Evolutionary conservation across 2,888 invertebrate genomes (phyloP).

Genomic region (Xanthia togata): DNA sequence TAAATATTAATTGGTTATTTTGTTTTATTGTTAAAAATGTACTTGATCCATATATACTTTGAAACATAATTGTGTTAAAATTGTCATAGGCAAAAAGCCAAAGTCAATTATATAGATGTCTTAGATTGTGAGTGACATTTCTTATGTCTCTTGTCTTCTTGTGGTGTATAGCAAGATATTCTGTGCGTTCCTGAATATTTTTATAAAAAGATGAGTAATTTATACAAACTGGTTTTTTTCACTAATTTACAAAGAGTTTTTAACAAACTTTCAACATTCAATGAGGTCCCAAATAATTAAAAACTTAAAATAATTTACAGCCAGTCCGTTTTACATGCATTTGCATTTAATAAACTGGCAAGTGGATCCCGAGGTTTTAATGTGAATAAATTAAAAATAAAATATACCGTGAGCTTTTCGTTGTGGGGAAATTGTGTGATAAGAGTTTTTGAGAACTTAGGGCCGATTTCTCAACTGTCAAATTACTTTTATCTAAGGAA

Average conservation of each 20-base stretch:
- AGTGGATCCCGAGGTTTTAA: conserved; percentile 20
- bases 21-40: too few species aligned
- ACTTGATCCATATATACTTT: too few species aligned
- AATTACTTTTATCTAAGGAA: not conserved
- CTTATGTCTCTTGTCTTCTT: too few species aligned
- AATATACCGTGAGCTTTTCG: not conserved
- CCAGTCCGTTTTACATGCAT: conserved; percentile 41
- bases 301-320: conserved; percentile 39
- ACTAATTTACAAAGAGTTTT: not conserved
- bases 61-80: too few species aligned
- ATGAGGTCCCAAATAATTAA: conserved; percentile 34
- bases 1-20: too few species aligned
- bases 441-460: not conserved
- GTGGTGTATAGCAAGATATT: too few species aligned
- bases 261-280: conserved; percentile 1
- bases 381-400: conserved; percentile 42
- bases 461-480: not conserved
- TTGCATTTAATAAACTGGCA: conserved; percentile 50
- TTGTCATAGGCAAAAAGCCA: too few species aligned
- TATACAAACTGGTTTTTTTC: too few species aligned
- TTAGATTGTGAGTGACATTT: too few species aligned
- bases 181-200: too few species aligned
- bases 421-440: not conserved
- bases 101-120: too few species aligned
- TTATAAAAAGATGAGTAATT: too few species aligned